Evolutionary conservation across 1,140 invertebrate species (phyloP).

Genomic region (Lutraria rhynchaena): DNA sequence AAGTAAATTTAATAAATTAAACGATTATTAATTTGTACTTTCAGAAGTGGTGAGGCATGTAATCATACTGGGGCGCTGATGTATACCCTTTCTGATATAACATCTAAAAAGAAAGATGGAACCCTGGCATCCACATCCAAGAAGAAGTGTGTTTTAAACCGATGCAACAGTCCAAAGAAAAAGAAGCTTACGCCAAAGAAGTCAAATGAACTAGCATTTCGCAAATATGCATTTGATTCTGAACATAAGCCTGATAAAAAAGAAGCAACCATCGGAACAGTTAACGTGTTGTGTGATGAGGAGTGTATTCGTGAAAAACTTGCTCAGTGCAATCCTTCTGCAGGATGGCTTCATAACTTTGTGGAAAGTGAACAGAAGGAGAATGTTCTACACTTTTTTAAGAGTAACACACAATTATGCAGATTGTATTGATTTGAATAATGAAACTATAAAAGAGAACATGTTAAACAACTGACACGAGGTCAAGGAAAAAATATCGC

Average conservation of each 20-base stretch:
- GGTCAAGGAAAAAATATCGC: background rate
- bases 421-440: no score
- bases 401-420: no score
- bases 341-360: no score
- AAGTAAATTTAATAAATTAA: no score
- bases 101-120: conserved; percentile 19
- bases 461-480: background rate
- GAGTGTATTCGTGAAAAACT: conserved; percentile 25
- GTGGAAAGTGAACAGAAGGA: background rate
- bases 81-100: conserved; percentile 41
- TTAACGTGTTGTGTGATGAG: background rate
- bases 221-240: conserved; percentile 3
- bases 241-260: background rate
- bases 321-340: background rate
- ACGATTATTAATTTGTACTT: conserved; percentile 13
- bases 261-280: background rate
- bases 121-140: conserved; percentile 26
- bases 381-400: no score
- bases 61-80: conserved; percentile 42
- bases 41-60: conserved; percentile 32
- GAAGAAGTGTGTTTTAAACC: no score
- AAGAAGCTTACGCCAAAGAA: conserved; percentile 25
- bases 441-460: background rate
- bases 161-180: conserved; percentile 42
- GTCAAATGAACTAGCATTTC: conserved; percentile 14